Percentiles rank a stretch among this genome's conserved stretches.
These are phyloP conservation scores for Parnassius glacialis DNA, from an alignment of 2,888 invertebrate species.

Conservation along the genomic window DNA sequence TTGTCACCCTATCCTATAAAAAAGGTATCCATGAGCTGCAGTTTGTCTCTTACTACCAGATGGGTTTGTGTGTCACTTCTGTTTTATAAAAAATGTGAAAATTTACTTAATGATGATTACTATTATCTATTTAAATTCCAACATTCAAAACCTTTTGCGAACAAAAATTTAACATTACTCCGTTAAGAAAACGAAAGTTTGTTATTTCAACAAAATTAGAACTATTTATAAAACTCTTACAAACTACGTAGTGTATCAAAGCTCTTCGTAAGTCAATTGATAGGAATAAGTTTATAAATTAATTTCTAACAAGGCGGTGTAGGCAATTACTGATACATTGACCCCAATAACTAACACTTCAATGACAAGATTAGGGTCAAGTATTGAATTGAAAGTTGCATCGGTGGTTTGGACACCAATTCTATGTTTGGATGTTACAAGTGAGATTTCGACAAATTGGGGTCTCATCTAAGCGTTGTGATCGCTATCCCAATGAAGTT, in stretches of 20 bases:
- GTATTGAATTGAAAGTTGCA: conserved; percentile 28
- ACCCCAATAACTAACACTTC: conserved; percentile 35
- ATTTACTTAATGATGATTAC: too few species aligned
- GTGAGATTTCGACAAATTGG: conserved; percentile 17
- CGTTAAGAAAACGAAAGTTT: conserved; percentile 9
- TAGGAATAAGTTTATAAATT: conserved; percentile 39
- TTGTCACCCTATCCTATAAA: too few species aligned
- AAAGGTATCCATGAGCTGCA: too few species aligned
- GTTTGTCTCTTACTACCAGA: too few species aligned
- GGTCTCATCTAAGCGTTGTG: background rate
- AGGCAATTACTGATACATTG: conserved; percentile 38
- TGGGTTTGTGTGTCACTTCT: too few species aligned
- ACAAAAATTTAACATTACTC: background rate
- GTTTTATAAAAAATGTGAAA: too few species aligned
- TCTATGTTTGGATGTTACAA: conserved; percentile 20
- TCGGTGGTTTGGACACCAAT: conserved; percentile 23
- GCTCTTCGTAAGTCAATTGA: conserved; percentile 33
- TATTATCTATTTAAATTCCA: background rate
- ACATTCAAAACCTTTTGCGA: background rate
- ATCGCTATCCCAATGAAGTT: background rate
- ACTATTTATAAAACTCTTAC: background rate
- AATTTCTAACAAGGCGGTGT: conserved; percentile 36
- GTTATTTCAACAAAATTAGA: background rate
- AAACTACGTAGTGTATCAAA: conserved; percentile 26
- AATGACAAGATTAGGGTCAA: conserved; percentile 40